Base-by-base conservation (phyloP, 2,113 vertebrate species). In the Gymnarchus niloticus region DNA sequence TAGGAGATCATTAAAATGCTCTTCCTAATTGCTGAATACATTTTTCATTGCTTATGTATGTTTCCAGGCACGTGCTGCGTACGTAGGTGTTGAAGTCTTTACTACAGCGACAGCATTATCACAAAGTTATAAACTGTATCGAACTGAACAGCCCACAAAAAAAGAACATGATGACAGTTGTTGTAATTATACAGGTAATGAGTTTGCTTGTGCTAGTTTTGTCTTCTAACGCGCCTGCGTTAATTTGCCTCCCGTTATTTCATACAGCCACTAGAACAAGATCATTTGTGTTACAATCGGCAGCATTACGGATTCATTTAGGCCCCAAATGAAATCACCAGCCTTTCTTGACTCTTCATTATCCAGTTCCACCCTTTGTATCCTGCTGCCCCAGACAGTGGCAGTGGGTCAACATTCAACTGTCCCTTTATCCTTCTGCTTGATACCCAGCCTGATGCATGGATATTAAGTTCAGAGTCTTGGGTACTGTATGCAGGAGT, bases 121-220 rank as follows among this genome's bases (percentile, higher is more conserved):
- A 52, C 48, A 10, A 54, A 33, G 37, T 7, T 56, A 25, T 44
- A 41, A n/a, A 25, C 28, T n/a, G n/a, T 73, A 56, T 56, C 7
- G 25, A 77, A 25, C 19, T 28, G n/a, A 56, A 25, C 49, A 44
- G 84, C 49, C 33, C 23, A 48, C 52, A 59, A 28, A 69, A 23
- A 57, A 59, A 14, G 9, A 17, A 6, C 61, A 73, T 56, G 78
- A 28, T 57, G 84, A 83, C 56, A 54, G 33, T 48, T 73, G 81
- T 14, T 87, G 77, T 86, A 89, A 89, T 89, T 87, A 83, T 73
- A 86, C 19, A 85, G 52, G 41, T 89, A 89, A 91, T 88, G 65
- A 89, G 85, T 85, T 88, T 87, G 86, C 84, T 52, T 78, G 81
- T 3, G 41, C 69, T 57, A 48, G 84, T 86, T 83, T 86, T 83